phyloP scores from a whole-genome alignment of 2,888 invertebrate genomes.

The Xestia c-nigrum region DNA sequence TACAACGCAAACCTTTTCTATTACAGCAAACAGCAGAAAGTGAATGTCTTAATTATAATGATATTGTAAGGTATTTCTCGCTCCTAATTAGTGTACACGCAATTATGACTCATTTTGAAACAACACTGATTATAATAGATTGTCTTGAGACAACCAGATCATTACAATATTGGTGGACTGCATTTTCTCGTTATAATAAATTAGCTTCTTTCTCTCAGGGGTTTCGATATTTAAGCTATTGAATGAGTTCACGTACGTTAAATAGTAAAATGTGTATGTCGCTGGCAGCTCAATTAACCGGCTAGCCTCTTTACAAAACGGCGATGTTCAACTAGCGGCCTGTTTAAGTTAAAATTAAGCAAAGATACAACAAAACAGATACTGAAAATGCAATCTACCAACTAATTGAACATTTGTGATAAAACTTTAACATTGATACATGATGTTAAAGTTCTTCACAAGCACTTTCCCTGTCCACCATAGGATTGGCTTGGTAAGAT shows the following conservation, averaged over 20 bases:
- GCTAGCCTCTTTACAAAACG: too few relatives aligned
- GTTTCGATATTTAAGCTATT: too few relatives aligned
- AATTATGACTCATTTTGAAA: constrained; percentile 33
- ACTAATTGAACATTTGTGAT: not conserved
- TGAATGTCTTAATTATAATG: constrained; percentile 69
- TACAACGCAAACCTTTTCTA: constrained; percentile 56
- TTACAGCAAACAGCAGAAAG: constrained; percentile 68
- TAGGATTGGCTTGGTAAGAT: constrained; percentile 50
- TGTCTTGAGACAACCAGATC: constrained; percentile 7
- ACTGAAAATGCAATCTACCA: constrained; percentile 37
- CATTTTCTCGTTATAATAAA: constrained; percentile 21
- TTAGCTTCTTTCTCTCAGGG: too few relatives aligned
- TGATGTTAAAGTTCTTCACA: constrained; percentile 41
- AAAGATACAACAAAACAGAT: not conserved
- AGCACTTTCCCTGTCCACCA: constrained; percentile 51
- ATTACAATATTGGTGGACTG: constrained; percentile 19
- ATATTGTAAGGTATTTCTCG: constrained; percentile 68
- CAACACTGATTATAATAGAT: constrained; percentile 30
- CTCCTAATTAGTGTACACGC: constrained; percentile 58
- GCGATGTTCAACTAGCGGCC: too few relatives aligned
- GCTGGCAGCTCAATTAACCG: too few relatives aligned
- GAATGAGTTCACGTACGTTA: too few relatives aligned
- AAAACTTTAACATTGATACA: constrained; percentile 29
- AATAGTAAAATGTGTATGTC: too few relatives aligned
- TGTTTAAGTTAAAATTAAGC: not conserved